These are phyloP conservation scores for Helicolenus hilgendorfi DNA, from an alignment of 2,797 vertebrate species.

Conservation along the genomic window DNA sequence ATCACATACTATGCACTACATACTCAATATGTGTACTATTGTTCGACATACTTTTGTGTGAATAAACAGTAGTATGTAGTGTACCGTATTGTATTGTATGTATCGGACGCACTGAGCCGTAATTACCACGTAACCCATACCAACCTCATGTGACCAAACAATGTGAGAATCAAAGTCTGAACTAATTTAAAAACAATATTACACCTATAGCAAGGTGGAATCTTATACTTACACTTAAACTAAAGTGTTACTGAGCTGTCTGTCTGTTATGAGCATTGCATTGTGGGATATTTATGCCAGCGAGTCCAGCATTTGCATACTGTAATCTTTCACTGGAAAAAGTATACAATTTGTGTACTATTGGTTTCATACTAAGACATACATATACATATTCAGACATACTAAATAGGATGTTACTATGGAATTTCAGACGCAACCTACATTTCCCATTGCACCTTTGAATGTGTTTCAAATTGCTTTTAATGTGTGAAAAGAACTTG, in stretches of 20 bases:
- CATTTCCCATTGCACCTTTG: not conserved
- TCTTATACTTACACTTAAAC: too few relatives aligned
- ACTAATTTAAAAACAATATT: too few relatives aligned
- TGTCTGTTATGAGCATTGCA: not conserved
- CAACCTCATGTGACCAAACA: too few relatives aligned
- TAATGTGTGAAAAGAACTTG: not conserved
- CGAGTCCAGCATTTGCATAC: not conserved
- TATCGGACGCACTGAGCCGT: too few relatives aligned
- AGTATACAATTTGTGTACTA: not conserved
- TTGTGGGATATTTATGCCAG: not conserved
- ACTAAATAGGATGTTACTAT: not conserved
- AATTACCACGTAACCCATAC: too few relatives aligned
- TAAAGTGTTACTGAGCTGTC: not conserved
- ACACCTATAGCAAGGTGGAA: too few relatives aligned
- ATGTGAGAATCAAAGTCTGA: too few relatives aligned
- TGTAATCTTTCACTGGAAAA: not conserved
- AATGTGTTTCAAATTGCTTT: not conserved
- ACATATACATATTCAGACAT: not conserved
- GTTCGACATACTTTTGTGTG: too few relatives aligned
- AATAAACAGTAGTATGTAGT: too few relatives aligned
- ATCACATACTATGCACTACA: too few relatives aligned
- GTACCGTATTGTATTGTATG: too few relatives aligned
- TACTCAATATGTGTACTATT: too few relatives aligned
- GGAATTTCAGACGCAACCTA: not conserved
- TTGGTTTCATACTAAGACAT: not conserved